Conservation (phyloP, 2,888 invertebrate genomes). For the Apamea crenata region DNA sequence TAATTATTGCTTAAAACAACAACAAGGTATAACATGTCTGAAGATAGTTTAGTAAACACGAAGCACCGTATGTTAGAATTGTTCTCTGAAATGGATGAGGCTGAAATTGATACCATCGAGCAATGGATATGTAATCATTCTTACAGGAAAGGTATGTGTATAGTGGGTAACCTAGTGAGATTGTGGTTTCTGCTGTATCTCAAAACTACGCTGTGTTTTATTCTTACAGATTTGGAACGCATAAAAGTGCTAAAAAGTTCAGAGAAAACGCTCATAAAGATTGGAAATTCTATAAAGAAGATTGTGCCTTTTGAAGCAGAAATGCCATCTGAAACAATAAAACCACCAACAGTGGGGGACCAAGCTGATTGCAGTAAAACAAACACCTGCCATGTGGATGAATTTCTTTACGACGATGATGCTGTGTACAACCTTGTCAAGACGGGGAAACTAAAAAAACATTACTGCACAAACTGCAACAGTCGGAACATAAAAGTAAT, state of each 20-base stretch:
- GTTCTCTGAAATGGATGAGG: slow-evolving; percentile 77
- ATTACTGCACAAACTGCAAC: slow-evolving; percentile 83
- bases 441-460: slow-evolving; percentile 78
- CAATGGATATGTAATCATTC: slow-evolving; percentile 83
- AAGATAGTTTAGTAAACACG: slow-evolving; percentile 70
- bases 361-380: slow-evolving; percentile 89
- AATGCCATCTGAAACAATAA: slow-evolving; percentile 82
- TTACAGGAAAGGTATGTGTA: slow-evolving; percentile 79
- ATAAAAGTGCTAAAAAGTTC: slow-evolving; percentile 74
- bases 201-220: slow-evolving; percentile 6
- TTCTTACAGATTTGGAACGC: slow-evolving; percentile 78
- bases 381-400: slow-evolving; percentile 92
- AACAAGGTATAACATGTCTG: slow-evolving; percentile 70
- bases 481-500: slow-evolving; percentile 81
- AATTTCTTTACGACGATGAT: slow-evolving; percentile 92
- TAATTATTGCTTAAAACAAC: background rate
- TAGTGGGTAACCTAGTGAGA: background rate
- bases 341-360: slow-evolving; percentile 83
- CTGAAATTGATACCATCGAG: slow-evolving; percentile 79
- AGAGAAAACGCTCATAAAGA: slow-evolving; percentile 78
- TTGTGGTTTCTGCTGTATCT: background rate
- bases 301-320: slow-evolving; percentile 84
- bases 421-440: slow-evolving; percentile 87
- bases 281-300: slow-evolving; percentile 80
- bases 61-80: slow-evolving; percentile 81